Percentiles rank a stretch among this genome's conserved stretches.
phyloP scores from a whole-genome alignment of 2,113 vertebrate genomes.

The Podilymbus podiceps region DNA sequence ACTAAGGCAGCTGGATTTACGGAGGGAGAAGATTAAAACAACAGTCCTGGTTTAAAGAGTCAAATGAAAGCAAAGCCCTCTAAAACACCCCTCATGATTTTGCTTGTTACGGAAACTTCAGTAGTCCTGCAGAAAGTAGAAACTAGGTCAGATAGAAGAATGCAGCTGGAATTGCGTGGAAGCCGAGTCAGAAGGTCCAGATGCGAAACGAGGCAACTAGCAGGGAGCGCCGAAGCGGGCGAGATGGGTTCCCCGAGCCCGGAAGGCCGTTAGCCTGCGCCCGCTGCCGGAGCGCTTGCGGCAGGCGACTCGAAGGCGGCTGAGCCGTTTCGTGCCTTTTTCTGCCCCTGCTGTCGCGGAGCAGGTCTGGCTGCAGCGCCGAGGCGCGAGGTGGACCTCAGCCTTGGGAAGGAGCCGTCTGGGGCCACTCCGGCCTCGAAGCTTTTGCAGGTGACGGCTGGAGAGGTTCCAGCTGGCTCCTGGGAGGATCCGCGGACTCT shows the following conservation, averaged over 20 bases:
- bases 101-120: not conserved
- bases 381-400: not conserved
- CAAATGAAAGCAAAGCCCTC: not conserved
- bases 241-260: too few species aligned
- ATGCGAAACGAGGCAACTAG: fast-evolving
- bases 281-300: fast-evolving
- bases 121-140: not conserved
- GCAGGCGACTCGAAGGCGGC: fast-evolving
- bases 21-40: not conserved
- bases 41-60: not conserved
- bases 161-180: not conserved
- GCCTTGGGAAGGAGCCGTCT: not conserved
- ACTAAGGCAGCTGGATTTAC: not conserved
- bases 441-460: not conserved
- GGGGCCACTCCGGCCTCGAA: not conserved
- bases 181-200: not conserved
- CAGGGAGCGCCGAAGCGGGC: not conserved
- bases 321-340: not conserved
- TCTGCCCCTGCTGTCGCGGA: not conserved
- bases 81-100: not conserved
- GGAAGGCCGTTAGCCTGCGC: not conserved
- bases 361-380: too few species aligned
- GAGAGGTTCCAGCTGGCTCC: not conserved
- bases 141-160: not conserved
- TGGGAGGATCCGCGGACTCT: fast-evolving